Base-by-base conservation (phyloP, 2,797 vertebrate genomes). In the Chromobotia macracanthus region DNA sequence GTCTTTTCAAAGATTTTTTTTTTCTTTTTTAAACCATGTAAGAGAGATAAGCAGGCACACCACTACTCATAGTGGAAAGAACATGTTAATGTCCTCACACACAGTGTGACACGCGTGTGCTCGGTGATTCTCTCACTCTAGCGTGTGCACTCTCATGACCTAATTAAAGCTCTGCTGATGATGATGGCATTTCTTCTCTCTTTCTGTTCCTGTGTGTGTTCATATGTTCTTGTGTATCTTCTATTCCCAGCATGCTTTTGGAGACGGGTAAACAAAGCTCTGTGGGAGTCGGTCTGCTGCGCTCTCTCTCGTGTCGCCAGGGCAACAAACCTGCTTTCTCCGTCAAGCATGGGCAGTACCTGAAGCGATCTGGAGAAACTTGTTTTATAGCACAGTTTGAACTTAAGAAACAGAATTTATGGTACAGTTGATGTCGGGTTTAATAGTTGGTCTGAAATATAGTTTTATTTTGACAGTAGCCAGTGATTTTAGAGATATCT, bases 231-330 rank as follows among this genome's bases (percentile, higher is more conserved):
- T 56, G 68, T 71, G 72, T 50, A 58, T 60, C n/a, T 76, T 51
- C 66, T 72, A 71, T 72, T 71, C 77, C 77, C 77, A 79, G 77
- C 68, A 79, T 79, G 58, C 41, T 69, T 61, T 82, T 48, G 23
- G 64, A 70, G 71, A n/a, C 51, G 76, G 68, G 75, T 73, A 82
- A 70, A 77, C 75, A n/a, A n/a, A 72, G 75, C 68, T 75, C 51
- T 38, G 31, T 50, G 74, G 75, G 68, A 60, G 44, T 72, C 25
- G 5, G 71, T 48, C 70, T 72, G 48, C 65, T 61, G 65, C 38
- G 21, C 31, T 61, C 38, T 18, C 12, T 53, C 58, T 81, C 13
- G 4, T 38, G 46, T 81, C 67, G 19, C 80, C 28, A 31, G 21
- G 66, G 66, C 66, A 77, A 70, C 75, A 69, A 51, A 71, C 31